Conservation (phyloP, 2,113 vertebrate species). For the Piliocolobus tephrosceles region DNA sequence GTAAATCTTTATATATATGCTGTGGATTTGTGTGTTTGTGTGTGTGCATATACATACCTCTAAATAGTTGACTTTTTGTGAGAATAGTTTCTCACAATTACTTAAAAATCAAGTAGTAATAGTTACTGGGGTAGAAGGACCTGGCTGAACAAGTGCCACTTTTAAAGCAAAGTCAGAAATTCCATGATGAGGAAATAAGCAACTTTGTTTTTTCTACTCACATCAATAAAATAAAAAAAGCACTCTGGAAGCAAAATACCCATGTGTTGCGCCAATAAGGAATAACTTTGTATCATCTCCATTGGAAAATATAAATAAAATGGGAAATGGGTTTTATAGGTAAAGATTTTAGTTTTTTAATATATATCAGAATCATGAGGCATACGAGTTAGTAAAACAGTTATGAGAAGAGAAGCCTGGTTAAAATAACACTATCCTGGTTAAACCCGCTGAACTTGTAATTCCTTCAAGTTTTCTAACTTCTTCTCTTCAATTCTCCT, state of each 20-base stretch:
- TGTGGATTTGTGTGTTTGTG: not conserved
- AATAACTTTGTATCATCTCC: not conserved
- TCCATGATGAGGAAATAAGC: not conserved
- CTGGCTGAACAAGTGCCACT: not conserved
- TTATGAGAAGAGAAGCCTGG: not conserved
- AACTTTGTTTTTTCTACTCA: conserved; percentile 10
- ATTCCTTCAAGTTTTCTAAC: conserved; percentile 36
- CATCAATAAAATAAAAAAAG: conserved; percentile 16
- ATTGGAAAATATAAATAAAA: not conserved
- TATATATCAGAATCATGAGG: not conserved
- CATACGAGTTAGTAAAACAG: not conserved
- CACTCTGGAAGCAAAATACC: not conserved
- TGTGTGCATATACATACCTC: not conserved
- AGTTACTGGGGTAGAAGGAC: not conserved
- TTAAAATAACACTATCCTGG: not conserved
- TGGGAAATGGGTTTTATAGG: conserved; percentile 27
- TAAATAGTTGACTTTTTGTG: conserved; percentile 19
- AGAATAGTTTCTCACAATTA: not conserved
- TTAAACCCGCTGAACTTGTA: conserved; percentile 25
- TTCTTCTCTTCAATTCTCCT: conserved; percentile 48
- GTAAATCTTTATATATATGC: not conserved
- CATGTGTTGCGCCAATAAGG: not conserved
- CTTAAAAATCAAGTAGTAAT: not conserved
- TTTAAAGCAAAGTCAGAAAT: conserved; percentile 45
- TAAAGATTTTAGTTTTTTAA: conserved; percentile 16